These are phyloP conservation scores for Mechanitis mazaeus DNA, from an alignment of 2,888 invertebrate genomes.

Conservation along the genomic window DNA sequence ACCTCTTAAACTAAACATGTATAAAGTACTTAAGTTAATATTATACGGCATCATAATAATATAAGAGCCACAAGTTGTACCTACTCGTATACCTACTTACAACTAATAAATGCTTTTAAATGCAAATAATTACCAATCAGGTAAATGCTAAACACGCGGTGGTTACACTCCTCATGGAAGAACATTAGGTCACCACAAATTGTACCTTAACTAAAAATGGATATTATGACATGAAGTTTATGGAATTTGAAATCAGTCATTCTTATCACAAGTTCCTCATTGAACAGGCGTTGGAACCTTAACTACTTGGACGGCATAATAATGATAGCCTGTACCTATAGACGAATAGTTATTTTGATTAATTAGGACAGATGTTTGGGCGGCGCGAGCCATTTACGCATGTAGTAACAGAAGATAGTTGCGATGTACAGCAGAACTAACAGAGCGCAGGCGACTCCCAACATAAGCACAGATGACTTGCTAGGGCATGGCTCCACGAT, in stretches of 20 bases:
- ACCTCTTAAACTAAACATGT: constrained; percentile 17
- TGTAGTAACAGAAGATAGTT: constrained; percentile 94
- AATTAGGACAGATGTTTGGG: constrained; percentile 83
- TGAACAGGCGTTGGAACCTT: constrained; percentile 31
- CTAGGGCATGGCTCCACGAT: constrained; percentile 94
- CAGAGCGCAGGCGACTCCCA: constrained; percentile 93
- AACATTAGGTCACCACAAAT: constrained; percentile 24
- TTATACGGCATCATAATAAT: constrained; percentile 26
- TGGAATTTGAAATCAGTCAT: constrained; percentile 52
- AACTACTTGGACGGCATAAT: constrained; percentile 31
- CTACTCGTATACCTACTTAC: constrained; percentile 35
- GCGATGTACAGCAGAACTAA: constrained; percentile 92
- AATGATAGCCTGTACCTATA: constrained; percentile 22
- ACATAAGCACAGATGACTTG: constrained; percentile 91
- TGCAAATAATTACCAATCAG: constrained; percentile 64
- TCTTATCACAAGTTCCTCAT: constrained; percentile 64
- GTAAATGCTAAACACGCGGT: constrained; percentile 68
- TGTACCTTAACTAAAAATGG: constrained; percentile 23
- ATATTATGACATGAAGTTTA: constrained; percentile 30
- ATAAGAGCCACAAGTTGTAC: constrained; percentile 27
- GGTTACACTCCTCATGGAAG: constrained; percentile 43
- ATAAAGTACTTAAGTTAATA: constrained; percentile 35
- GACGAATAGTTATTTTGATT: not conserved
- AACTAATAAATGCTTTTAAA: constrained; percentile 64
- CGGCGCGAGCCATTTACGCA: constrained; percentile 93